Evolutionary conservation across 2,113 vertebrate species (phyloP).

Genomic region (Callionymus lyra): DNA sequence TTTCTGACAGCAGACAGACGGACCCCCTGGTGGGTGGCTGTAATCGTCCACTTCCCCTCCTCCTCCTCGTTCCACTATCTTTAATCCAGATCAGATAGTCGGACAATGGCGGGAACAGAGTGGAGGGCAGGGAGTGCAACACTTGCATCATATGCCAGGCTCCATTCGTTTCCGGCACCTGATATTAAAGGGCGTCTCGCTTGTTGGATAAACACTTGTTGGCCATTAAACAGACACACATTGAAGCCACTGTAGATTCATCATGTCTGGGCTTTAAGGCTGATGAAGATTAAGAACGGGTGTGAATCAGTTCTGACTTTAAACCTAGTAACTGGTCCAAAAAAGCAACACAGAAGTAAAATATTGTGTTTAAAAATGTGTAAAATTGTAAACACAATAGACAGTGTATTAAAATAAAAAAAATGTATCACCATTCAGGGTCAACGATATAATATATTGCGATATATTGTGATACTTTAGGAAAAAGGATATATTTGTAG

Average conservation of each 20-base stretch:
- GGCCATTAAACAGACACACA: slow-evolving; percentile 40
- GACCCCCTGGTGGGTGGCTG: slow-evolving; percentile 38
- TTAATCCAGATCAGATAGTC: slow-evolving; percentile 50
- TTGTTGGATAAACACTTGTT: slow-evolving; percentile 48
- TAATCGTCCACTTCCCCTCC: slow-evolving; percentile 53
- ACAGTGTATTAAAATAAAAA: no score
- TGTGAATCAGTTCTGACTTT: no score
- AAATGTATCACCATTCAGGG: no score
- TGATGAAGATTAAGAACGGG: no score
- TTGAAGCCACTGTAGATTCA: no score
- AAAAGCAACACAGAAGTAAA: no score
- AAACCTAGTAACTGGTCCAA: no score
- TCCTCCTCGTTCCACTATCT: slow-evolving; percentile 25
- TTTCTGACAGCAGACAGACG: slow-evolving; percentile 58
- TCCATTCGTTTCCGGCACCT: slow-evolving; percentile 20
- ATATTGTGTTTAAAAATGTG: no score
- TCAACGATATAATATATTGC: no score
- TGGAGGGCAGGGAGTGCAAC: slow-evolving; percentile 18
- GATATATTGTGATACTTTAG: no score
- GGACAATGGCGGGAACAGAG: slow-evolving; percentile 16
- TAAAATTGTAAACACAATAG: slow-evolving; percentile 32
- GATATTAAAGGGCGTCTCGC: slow-evolving; percentile 29
- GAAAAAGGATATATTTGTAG: no score
- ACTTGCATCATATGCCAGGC: slow-evolving; percentile 40
- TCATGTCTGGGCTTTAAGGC: no score